Evolutionary conservation across 2,797 vertebrate species (phyloP).

Genomic region (Valencia hispanica): DNA sequence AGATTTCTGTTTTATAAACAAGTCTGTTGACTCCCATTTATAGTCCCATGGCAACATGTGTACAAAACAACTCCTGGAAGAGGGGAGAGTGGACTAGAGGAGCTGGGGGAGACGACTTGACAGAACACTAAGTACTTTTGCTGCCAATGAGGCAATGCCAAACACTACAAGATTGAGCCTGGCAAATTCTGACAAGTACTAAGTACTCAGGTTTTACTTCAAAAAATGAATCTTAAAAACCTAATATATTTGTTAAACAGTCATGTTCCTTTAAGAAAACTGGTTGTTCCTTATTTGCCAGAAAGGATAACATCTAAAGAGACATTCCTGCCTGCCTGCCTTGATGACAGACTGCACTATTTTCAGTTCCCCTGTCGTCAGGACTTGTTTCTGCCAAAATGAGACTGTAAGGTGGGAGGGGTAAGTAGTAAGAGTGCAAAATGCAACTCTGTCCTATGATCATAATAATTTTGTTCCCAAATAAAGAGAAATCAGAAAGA

Average conservation of each 20-base stretch:
- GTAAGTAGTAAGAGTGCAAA: conserved; percentile 23
- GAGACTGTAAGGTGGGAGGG: conserved; percentile 23
- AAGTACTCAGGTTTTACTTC: not conserved
- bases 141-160: not conserved
- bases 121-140: conserved; percentile 4
- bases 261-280: conserved; percentile 23
- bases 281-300: conserved; percentile 15
- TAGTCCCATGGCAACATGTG: conserved; percentile 50
- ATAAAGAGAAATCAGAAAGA: conserved; percentile 23
- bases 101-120: conserved; percentile 20
- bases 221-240: not conserved
- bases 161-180: conserved; percentile 9
- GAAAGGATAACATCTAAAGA: conserved; percentile 65
- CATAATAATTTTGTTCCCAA: conserved; percentile 38
- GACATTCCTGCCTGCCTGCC: conserved; percentile 60
- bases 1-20: conserved; percentile 24
- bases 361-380: conserved; percentile 49
- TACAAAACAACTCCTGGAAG: conserved; percentile 49
- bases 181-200: conserved; percentile 1
- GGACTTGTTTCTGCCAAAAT: conserved; percentile 56
- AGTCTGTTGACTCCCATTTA: conserved; percentile 48
- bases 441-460: conserved; percentile 37
- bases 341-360: conserved; percentile 49
- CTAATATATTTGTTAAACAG: not conserved
- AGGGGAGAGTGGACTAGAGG: conserved; percentile 28